phyloP scores from a whole-genome alignment of 2,797 vertebrate genomes.

The Scarus forsteni region DNA sequence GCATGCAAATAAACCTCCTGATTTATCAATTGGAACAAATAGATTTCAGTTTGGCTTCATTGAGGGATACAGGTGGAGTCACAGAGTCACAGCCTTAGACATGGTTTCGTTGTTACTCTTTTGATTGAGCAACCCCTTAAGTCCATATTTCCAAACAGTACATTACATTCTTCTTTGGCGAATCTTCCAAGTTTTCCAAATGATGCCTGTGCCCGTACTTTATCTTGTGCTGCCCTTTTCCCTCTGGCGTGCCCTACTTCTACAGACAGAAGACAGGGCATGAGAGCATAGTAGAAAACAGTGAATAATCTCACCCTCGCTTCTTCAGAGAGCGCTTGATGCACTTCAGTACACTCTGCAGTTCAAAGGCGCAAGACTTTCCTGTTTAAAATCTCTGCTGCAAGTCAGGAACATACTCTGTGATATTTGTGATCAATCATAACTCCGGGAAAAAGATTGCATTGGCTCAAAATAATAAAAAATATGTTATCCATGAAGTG shows the following conservation, averaged over 20 bases:
- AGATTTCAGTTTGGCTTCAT: no score
- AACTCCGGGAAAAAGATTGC: conserved; percentile 60
- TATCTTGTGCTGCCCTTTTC: conserved; percentile 33
- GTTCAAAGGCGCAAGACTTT: conserved; percentile 66
- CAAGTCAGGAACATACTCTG: conserved; percentile 61
- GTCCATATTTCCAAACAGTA: no score
- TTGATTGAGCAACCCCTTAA: no score
- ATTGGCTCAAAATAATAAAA: conserved; percentile 69
- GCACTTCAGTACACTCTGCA: conserved; percentile 40
- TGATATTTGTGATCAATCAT: conserved; percentile 80
- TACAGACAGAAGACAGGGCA: conserved; percentile 64
- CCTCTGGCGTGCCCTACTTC: conserved; percentile 61
- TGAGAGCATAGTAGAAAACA: conserved; percentile 47
- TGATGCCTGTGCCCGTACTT: conserved; percentile 17
- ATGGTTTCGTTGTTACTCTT: no score
- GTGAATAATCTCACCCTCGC: conserved; percentile 53
- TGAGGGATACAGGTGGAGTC: no score
- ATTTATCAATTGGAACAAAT: no score
- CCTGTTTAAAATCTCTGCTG: conserved; percentile 64
- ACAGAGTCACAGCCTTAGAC: no score
- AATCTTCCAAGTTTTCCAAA: conserved; percentile 14
- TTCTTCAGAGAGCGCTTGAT: conserved; percentile 54
- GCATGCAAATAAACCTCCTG: no score
- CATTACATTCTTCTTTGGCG: conserved; percentile 7
- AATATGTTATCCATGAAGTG: conserved; percentile 69